Conservation (phyloP, 2,888 invertebrate species). For the Athripsodes cinereus region DNA sequence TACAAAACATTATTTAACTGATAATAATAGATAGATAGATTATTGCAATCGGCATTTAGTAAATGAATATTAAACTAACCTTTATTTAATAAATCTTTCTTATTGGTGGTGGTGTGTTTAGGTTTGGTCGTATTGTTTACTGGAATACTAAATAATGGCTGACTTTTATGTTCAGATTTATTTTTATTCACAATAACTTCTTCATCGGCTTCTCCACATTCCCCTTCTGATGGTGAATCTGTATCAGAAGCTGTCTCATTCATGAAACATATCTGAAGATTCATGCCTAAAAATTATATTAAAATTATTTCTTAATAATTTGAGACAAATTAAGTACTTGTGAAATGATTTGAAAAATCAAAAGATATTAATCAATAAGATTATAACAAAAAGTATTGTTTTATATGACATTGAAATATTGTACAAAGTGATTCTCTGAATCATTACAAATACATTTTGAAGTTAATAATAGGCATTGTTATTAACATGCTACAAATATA, state of each 20-base stretch:
- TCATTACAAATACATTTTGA: too few species aligned
- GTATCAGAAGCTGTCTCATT: constrained; percentile 85
- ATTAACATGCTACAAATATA: constrained; percentile 29
- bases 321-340: too few species aligned
- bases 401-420: too few species aligned
- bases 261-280: constrained; percentile 94
- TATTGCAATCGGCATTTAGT: too few species aligned
- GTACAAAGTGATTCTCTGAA: too few species aligned
- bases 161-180: constrained; percentile 4
- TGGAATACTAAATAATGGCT: background rate
- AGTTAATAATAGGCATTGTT: background rate
- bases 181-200: background rate
- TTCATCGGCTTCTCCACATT: constrained; percentile 1
- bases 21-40: too few species aligned
- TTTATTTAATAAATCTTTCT: background rate
- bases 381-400: too few species aligned
- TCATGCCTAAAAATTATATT: constrained; percentile 64
- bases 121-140: background rate
- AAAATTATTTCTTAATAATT: too few species aligned
- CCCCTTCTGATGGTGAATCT: constrained; percentile 66
- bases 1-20: too few species aligned
- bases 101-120: background rate
- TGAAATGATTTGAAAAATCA: too few species aligned
- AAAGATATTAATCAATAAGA: too few species aligned
- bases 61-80: background rate